Percentiles rank a stretch among this genome's conserved stretches.
Conservation (phyloP, 2,797 vertebrate genomes). For the Pampus argenteus region DNA sequence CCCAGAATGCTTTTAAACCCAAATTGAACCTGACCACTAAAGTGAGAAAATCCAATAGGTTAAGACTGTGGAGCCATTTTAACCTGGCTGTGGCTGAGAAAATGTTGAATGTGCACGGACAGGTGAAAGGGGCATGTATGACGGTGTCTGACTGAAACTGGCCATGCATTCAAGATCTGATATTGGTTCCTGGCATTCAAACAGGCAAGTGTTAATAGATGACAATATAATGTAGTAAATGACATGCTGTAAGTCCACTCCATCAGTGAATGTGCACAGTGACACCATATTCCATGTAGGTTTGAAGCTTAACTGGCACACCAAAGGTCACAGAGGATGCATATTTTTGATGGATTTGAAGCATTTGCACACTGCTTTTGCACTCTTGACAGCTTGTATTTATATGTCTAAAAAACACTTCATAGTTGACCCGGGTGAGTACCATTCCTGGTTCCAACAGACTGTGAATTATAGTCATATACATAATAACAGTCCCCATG, state of each 20-base stretch:
- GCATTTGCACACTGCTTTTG: neutral
- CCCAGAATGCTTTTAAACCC: slow-evolving; percentile 29
- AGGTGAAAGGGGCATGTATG: too few relatives aligned
- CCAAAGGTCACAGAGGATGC: neutral
- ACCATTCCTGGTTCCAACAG: neutral
- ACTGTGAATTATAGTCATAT: neutral
- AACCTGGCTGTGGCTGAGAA: too few relatives aligned
- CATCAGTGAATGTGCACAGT: neutral
- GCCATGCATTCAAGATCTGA: neutral
- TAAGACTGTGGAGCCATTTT: too few relatives aligned
- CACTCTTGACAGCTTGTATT: neutral
- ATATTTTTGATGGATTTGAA: neutral
- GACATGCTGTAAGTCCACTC: neutral
- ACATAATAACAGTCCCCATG: neutral
- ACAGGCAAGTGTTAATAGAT: neutral
- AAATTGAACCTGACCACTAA: slow-evolving; percentile 3
- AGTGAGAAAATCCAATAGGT: slow-evolving; percentile 21
- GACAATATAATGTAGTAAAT: neutral
- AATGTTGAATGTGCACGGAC: too few relatives aligned
- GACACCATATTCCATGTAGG: neutral
- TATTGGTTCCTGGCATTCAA: neutral
- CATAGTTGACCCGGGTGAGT: neutral
- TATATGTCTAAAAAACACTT: neutral
- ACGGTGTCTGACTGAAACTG: too few relatives aligned
- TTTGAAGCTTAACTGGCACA: neutral